These are phyloP conservation scores for Leucania comma DNA, from an alignment of 2,888 invertebrate species.

Conservation along the genomic window DNA sequence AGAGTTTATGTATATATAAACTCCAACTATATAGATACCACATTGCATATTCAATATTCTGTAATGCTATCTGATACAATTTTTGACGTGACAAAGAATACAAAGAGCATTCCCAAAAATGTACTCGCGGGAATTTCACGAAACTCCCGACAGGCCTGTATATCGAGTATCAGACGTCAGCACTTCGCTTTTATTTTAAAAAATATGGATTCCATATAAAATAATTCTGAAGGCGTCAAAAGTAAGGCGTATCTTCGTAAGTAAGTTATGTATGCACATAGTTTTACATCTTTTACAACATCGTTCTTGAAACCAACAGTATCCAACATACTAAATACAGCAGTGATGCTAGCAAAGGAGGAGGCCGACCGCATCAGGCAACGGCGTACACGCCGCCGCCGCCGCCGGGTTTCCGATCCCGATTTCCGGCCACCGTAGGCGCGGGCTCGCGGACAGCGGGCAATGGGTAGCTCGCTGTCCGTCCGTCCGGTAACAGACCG, in stretches of 20 bases:
- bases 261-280: constrained; percentile 55
- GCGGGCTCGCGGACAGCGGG: too few species aligned
- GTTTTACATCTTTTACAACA: constrained; percentile 44
- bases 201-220: constrained; percentile 69
- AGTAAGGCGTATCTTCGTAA: constrained; percentile 26
- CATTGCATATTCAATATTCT: constrained; percentile 67
- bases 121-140: constrained; percentile 73
- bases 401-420: too few species aligned
- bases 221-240: constrained; percentile 53
- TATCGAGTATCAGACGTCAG: constrained; percentile 78
- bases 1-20: constrained; percentile 11
- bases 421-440: too few species aligned
- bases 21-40: constrained; percentile 16
- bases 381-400: too few species aligned
- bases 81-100: constrained; percentile 77
- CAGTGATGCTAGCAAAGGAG: too few species aligned
- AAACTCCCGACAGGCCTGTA: constrained; percentile 73
- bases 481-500: too few species aligned
- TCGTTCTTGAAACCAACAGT: constrained; percentile 30
- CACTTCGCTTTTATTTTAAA: constrained; percentile 73
- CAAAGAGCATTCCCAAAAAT: constrained; percentile 74
- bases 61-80: constrained; percentile 76
- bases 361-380: too few species aligned
- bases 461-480: too few species aligned
- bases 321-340: too few species aligned